phyloP scores from a whole-genome alignment of 2,888 invertebrate species.

The Scrobipalpa costella region DNA sequence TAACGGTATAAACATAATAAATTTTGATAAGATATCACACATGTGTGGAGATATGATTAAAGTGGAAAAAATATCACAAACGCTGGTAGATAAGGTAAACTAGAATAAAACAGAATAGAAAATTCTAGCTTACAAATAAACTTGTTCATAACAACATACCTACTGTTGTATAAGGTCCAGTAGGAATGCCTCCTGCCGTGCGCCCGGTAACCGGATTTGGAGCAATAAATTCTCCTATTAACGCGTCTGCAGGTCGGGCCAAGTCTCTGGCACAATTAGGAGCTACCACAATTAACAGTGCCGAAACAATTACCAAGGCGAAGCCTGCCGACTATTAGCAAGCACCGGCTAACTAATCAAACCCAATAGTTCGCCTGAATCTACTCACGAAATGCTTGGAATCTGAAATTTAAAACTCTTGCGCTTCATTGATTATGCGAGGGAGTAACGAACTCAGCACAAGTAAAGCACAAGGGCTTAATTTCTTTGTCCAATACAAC shows the following conservation, averaged over 20 bases:
- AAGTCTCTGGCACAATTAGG: slow-evolving; percentile 48
- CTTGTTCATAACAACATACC: background rate
- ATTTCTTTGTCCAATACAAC: slow-evolving; percentile 44
- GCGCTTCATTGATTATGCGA: slow-evolving; percentile 26
- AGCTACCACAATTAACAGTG: slow-evolving; percentile 63
- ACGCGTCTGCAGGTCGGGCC: slow-evolving; percentile 47
- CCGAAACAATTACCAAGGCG: slow-evolving; percentile 64
- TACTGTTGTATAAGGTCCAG: slow-evolving; percentile 9
- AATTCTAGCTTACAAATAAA: background rate
- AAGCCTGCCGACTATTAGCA: slow-evolving; percentile 60
- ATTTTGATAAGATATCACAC: slow-evolving; percentile 23
- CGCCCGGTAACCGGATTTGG: slow-evolving; percentile 47
- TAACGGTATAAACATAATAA: slow-evolving; percentile 12
- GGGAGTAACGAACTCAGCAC: slow-evolving; percentile 40
- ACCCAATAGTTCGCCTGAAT: slow-evolving; percentile 40
- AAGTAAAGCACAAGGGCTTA: slow-evolving; percentile 31
- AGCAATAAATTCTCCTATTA: slow-evolving; percentile 54
- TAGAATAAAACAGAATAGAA: background rate
- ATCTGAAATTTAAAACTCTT: slow-evolving; percentile 37
- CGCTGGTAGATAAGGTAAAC: background rate
- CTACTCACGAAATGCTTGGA: slow-evolving; percentile 34
- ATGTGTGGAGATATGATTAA: background rate
- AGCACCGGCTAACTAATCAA: slow-evolving; percentile 60
- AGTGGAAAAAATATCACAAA: slow-evolving; percentile 1
- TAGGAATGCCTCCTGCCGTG: slow-evolving; percentile 34